Evolutionary conservation across 2,113 vertebrate species (phyloP).

Genomic region (Lepus americanus): DNA sequence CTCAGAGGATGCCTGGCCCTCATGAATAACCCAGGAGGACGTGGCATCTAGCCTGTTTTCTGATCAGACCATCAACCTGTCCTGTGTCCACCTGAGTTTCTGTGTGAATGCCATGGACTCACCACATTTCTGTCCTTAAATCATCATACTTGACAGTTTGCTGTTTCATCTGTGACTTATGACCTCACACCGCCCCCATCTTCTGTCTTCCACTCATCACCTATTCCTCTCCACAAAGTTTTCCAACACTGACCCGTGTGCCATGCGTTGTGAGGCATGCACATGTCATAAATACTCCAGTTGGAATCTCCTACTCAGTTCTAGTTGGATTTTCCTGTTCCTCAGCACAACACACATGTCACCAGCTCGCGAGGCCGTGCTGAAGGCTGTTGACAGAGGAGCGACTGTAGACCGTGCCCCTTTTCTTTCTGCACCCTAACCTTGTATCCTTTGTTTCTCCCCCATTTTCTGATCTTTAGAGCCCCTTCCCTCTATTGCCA

Average conservation of each 20-base stretch:
- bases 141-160: neutral
- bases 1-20: neutral
- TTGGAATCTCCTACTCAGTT: neutral
- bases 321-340: neutral
- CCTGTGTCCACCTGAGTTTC: neutral
- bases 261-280: neutral
- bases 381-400: neutral
- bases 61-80: no score
- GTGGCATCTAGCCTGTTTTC: neutral
- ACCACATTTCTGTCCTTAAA: neutral
- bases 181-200: neutral
- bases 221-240: neutral
- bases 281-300: neutral
- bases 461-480: neutral
- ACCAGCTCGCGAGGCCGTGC: neutral
- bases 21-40: neutral
- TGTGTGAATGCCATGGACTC: neutral
- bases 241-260: neutral
- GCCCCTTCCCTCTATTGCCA: rapidly evolving
- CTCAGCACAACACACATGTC: neutral
- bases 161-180: neutral
- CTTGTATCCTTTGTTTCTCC: neutral
- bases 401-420: neutral
- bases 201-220: neutral
- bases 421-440: neutral